phyloP scores from a whole-genome alignment of 1,140 invertebrate species.

The Bradynema listronoti region DNA sequence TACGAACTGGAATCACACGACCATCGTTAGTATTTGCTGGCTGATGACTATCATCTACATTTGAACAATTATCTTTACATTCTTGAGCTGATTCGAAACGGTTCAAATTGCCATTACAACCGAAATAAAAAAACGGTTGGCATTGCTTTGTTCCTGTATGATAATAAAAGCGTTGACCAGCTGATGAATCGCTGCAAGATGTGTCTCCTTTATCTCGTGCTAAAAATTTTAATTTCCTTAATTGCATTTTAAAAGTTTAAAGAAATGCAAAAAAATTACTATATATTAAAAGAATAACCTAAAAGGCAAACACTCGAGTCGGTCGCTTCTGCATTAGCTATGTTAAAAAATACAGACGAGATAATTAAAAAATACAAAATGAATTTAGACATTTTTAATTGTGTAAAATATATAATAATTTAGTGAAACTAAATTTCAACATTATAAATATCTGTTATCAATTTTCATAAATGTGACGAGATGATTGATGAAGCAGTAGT shows the following conservation, averaged over 20 bases:
- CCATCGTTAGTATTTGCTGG: conserved; percentile 17
- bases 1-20: conserved; percentile 41
- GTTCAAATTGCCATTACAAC: conserved; percentile 24
- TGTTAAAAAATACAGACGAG: no score
- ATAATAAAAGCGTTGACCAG: conserved; percentile 42
- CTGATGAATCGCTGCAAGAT: conserved; percentile 25
- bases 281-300: no score
- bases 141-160: conserved; percentile 43
- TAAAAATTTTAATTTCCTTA: conserved; percentile 16
- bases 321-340: no score
- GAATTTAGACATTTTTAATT: no score
- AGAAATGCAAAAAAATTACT: no score
- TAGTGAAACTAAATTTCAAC: no score
- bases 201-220: conserved; percentile 44
- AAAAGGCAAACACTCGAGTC: no score
- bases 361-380: no score
- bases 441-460: no score
- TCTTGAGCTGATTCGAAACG: conserved; percentile 32
- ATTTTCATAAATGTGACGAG: no score
- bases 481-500: no score
- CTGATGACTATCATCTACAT: conserved; percentile 21
- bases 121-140: conserved; percentile 50
- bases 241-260: not conserved
- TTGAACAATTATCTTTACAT: conserved; percentile 28
- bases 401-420: no score